phyloP scores from a whole-genome alignment of 2,797 vertebrate species.

The Trachops cirrhosus region DNA sequence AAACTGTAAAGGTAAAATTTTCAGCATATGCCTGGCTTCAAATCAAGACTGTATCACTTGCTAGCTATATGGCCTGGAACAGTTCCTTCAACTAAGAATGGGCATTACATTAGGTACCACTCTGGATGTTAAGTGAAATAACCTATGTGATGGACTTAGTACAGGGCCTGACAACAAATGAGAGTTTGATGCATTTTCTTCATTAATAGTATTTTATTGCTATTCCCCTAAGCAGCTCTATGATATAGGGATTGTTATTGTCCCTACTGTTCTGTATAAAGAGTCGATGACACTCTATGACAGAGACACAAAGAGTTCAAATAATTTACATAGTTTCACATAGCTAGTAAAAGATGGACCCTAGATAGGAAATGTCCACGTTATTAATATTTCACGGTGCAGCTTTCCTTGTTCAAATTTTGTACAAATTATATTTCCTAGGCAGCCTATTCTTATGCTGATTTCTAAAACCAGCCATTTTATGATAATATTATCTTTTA shows the following conservation, averaged over 20 bases:
- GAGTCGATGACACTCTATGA: neutral
- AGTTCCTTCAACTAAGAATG: neutral
- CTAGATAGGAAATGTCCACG: neutral
- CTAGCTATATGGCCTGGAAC: neutral
- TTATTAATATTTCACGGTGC: neutral
- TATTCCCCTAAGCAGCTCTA: neutral
- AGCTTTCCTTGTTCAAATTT: neutral
- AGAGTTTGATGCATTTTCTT: neutral
- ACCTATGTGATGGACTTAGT: neutral
- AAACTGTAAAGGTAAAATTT: neutral
- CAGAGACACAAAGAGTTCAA: neutral
- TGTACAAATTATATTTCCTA: neutral
- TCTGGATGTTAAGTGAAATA: neutral
- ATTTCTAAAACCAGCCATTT: neutral
- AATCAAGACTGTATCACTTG: neutral
- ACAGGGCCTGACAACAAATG: no score
- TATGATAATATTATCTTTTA: neutral
- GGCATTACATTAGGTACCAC: neutral
- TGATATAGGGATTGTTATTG: neutral
- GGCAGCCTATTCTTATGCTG: neutral
- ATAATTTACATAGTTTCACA: neutral
- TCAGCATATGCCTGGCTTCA: neutral
- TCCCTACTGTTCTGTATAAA: neutral
- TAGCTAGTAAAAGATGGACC: neutral
- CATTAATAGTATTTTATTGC: neutral